Evolutionary conservation across 2,113 vertebrate genomes (phyloP).

Genomic region (Mionectes macconnelli): DNA sequence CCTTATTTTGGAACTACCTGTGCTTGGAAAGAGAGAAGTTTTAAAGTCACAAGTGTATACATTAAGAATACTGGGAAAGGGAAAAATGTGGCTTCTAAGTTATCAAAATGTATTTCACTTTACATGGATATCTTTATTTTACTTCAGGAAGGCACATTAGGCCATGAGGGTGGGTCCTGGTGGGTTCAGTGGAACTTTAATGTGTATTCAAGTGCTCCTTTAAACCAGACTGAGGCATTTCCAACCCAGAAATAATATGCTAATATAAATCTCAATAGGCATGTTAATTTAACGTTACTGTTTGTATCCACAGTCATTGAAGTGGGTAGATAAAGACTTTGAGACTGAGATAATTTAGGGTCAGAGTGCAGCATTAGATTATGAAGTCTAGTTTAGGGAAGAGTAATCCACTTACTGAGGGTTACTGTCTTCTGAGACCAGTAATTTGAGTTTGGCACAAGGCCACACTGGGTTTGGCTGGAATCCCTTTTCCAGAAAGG

Average conservation of each 20-base stretch:
- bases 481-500: neutral
- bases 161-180: neutral
- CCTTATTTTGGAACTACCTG: conserved; percentile 11
- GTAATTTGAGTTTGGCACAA: neutral
- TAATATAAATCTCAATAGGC: neutral
- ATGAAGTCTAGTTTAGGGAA: neutral
- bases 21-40: neutral
- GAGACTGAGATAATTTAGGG: neutral
- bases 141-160: neutral
- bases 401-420: neutral
- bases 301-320: neutral
- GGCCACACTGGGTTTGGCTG: neutral
- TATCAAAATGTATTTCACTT: neutral
- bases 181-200: neutral
- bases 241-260: neutral
- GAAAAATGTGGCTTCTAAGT: neutral
- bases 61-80: neutral
- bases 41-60: neutral
- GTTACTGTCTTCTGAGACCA: neutral
- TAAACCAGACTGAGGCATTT: neutral
- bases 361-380: neutral
- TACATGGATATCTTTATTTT: neutral
- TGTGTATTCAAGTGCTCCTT: neutral
- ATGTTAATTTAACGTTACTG: neutral
- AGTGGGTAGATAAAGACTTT: neutral